These are phyloP conservation scores for Willisornis vidua DNA, from an alignment of 2,113 vertebrate species.

Conservation along the genomic window DNA sequence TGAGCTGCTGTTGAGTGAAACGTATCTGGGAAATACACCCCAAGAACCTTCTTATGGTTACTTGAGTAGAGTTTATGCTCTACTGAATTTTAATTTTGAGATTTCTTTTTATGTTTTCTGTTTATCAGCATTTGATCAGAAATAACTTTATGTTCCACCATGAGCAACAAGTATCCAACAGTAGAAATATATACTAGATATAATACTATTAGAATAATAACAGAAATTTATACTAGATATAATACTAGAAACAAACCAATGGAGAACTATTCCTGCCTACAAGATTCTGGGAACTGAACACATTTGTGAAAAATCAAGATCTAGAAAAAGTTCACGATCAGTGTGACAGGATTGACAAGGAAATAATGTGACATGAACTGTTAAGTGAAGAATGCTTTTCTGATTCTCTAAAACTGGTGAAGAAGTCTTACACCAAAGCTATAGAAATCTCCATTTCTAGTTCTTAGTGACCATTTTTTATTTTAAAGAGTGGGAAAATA, in stretches of 20 bases:
- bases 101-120: neutral
- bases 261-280: neutral
- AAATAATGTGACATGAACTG: neutral
- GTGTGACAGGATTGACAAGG: neutral
- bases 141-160: neutral
- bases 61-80: neutral
- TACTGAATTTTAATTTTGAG: neutral
- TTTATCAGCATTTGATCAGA: neutral
- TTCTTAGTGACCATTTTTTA: neutral
- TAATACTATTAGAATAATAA: neutral
- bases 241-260: neutral
- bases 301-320: neutral
- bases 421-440: neutral
- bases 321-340: neutral
- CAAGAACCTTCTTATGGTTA: neutral
- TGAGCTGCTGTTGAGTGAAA: slow-evolving; percentile 37
- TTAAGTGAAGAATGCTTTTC: neutral
- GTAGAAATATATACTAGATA: neutral
- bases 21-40: neutral
- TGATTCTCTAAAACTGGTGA: neutral
- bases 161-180: neutral
- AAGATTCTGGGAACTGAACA: neutral
- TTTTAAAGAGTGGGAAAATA: neutral
- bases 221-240: neutral
- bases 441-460: neutral